Evolutionary conservation across 1,140 invertebrate genomes (phyloP).

Genomic region (Macrobrachium rosenbergii): DNA sequence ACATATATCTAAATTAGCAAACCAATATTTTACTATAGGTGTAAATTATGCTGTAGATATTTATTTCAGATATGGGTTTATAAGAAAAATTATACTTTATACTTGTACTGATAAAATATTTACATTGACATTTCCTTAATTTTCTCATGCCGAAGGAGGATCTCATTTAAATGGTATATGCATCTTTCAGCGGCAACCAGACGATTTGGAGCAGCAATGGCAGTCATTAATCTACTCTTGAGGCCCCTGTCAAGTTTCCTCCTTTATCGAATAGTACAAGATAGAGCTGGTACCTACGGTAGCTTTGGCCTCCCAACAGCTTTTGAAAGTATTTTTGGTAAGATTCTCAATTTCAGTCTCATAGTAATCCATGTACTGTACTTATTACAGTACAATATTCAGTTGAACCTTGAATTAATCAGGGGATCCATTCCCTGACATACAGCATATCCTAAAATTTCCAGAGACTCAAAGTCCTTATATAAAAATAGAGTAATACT

Average conservation of each 20-base stretch:
- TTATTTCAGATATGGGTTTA: background rate
- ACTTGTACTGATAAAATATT: too few relatives aligned
- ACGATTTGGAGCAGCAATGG: constrained; percentile 53
- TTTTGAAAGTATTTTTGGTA: constrained; percentile 54
- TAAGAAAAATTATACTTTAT: background rate
- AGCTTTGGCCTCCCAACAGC: constrained; percentile 49
- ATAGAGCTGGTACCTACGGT: constrained; percentile 51
- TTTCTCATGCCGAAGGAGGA: background rate
- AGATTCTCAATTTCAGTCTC: background rate
- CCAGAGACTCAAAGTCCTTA: too few relatives aligned
- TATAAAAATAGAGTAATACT: too few relatives aligned
- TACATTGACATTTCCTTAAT: too few relatives aligned
- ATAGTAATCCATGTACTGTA: background rate
- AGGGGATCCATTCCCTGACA: too few relatives aligned
- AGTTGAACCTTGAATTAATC: background rate
- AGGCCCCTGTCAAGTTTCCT: constrained; percentile 54
- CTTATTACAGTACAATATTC: background rate
- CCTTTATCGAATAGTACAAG: constrained; percentile 56
- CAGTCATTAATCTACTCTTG: constrained; percentile 52
- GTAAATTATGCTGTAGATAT: background rate
- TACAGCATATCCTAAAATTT: too few relatives aligned
- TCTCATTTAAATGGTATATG: background rate
- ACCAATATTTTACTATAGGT: background rate
- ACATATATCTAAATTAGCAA: too few relatives aligned
- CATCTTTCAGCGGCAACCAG: constrained; percentile 13